These are phyloP conservation scores for Macrotrachela quadricornifera DNA, from an alignment of 1,140 invertebrate species.

Conservation along the genomic window DNA sequence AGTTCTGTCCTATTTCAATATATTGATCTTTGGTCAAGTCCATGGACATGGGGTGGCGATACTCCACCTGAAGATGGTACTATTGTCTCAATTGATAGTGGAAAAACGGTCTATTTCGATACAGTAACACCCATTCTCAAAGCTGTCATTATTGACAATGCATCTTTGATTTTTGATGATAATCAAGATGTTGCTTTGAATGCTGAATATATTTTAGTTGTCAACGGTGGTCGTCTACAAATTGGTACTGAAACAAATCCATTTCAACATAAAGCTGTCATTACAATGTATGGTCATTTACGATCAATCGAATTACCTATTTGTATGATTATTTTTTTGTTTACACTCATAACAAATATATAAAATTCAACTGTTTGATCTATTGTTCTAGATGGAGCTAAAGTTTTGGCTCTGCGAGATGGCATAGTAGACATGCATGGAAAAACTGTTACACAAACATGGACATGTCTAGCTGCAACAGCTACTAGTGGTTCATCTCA, in stretches of 20 bases:
- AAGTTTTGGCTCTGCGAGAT: slow-evolving; percentile 10
- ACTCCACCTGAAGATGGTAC: slow-evolving; percentile 16
- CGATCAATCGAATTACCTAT: slow-evolving; percentile 10
- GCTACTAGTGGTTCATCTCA: slow-evolving; percentile 13
- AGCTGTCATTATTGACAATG: slow-evolving; percentile 10
- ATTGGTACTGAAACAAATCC: slow-evolving; percentile 11
- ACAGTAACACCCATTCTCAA: slow-evolving; percentile 16
- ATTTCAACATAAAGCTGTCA: slow-evolving; percentile 10
- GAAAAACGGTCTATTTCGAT: slow-evolving; percentile 21
- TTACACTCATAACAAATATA: too few species aligned
- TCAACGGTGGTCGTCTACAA: slow-evolving; percentile 10
- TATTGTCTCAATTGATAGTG: slow-evolving; percentile 18
- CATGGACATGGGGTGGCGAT: slow-evolving; percentile 14
- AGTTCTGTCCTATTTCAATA: slow-evolving; percentile 11
- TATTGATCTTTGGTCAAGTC: slow-evolving; percentile 18
- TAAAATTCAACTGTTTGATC: too few species aligned
- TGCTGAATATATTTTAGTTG: slow-evolving; percentile 12
- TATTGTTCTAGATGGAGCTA: slow-evolving; percentile 7
- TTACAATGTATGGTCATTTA: slow-evolving; percentile 9
- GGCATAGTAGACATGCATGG: slow-evolving; percentile 15
- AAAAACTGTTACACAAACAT: slow-evolving; percentile 13
- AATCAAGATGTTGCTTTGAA: slow-evolving; percentile 11
- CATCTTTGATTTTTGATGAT: slow-evolving; percentile 11
- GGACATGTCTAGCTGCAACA: slow-evolving; percentile 18
- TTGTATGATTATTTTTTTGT: slow-evolving; percentile 9